Percentiles rank a stretch among this genome's conserved stretches.
Evolutionary conservation across 30 jellyfish, hydroid and myxozoan genomes (phyloP).

Genomic region (Turritopsis rubra): DNA sequence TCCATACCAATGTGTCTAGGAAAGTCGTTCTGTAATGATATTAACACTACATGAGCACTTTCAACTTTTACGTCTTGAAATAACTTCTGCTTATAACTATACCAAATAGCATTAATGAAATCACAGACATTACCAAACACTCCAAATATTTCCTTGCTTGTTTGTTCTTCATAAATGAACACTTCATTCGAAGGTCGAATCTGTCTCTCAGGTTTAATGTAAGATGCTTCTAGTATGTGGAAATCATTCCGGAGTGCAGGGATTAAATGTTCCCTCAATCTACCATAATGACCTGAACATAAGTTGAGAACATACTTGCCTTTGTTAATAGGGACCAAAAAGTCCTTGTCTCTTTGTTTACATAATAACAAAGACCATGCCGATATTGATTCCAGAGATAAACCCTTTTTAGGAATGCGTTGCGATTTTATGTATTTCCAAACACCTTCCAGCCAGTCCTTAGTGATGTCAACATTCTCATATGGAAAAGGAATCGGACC

Average conservation of each 20-base stretch:
- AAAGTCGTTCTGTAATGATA: neutral
- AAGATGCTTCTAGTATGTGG: neutral
- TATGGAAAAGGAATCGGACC: neutral
- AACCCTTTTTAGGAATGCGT: neutral
- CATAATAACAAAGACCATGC: constrained; percentile 7
- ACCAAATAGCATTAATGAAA: constrained; percentile 9
- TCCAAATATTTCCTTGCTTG: constrained; percentile 10
- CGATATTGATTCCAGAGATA: neutral
- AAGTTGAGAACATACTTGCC: neutral
- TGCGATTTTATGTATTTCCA: neutral
- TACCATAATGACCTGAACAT: neutral
- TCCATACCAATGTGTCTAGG: neutral
- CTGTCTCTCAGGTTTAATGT: neutral
- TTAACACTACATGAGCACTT: constrained; percentile 8
- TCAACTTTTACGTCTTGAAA: neutral
- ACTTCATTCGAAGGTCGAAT: neutral
- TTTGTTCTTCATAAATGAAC: neutral
- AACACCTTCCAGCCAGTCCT: neutral
- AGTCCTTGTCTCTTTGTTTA: neutral
- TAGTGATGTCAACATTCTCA: neutral
- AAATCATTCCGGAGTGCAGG: neutral
- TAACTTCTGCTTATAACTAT: neutral
- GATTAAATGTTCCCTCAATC: neutral
- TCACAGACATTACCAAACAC: neutral
- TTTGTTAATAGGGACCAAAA: constrained; percentile 12